phyloP scores from a whole-genome alignment of 53 echinoderm and acorn worm species.

The Luidia sarsii region DNA sequence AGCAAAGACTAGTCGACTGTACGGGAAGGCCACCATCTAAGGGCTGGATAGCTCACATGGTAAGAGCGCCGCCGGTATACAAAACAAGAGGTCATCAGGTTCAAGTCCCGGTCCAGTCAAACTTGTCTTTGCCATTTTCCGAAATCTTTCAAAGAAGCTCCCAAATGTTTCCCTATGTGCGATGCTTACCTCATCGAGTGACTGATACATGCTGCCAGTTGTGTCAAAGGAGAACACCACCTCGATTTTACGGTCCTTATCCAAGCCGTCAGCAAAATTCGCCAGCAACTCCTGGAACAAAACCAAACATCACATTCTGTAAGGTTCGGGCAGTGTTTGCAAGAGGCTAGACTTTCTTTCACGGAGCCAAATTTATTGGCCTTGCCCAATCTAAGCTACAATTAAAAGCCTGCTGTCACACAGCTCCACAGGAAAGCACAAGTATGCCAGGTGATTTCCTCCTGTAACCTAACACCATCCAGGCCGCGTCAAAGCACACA shows the following conservation, averaged over 20 bases:
- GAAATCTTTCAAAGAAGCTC: not conserved
- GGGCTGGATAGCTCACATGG: too few species aligned
- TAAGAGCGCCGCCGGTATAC: too few species aligned
- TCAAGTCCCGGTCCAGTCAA: too few species aligned
- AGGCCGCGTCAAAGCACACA: too few species aligned
- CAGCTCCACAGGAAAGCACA: not conserved
- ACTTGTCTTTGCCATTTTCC: not conserved
- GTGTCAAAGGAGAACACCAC: constrained; percentile 88
- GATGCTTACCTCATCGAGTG: constrained; percentile 61
- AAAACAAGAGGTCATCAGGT: not conserved
- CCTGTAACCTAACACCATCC: too few species aligned
- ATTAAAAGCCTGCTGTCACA: too few species aligned
- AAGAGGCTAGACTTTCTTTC: not conserved
- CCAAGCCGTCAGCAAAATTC: constrained; percentile 71
- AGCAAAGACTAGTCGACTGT: too few species aligned
- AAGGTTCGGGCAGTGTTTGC: too few species aligned
- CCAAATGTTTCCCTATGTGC: not conserved
- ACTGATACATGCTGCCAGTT: constrained; percentile 74
- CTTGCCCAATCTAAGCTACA: too few species aligned
- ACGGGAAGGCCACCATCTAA: too few species aligned
- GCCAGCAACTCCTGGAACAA: constrained; percentile 65
- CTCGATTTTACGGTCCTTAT: constrained; percentile 60
- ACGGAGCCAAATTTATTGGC: not conserved
- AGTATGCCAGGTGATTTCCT: not conserved
- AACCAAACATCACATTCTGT: not conserved